Conservation (phyloP, 1,140 invertebrate species). For the Argopecten irradians region DNA sequence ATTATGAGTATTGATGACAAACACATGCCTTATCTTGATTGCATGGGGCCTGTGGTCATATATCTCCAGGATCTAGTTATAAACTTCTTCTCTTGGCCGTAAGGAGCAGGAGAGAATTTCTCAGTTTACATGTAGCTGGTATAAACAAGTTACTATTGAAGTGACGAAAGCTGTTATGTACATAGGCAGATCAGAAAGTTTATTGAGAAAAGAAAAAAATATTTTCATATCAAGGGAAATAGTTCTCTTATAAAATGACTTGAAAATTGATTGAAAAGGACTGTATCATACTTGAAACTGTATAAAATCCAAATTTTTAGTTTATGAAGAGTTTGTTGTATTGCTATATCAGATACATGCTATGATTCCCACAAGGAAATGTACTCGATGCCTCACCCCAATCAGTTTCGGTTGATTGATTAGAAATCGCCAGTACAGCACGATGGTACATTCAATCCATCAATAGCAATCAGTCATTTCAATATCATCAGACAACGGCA, state of each 20-base stretch:
- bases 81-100: background rate
- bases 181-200: too few relatives aligned
- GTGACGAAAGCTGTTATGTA: too few relatives aligned
- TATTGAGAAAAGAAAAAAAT: too few relatives aligned
- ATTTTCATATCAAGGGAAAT: too few relatives aligned
- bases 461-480: background rate
- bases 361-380: background rate
- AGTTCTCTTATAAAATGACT: too few relatives aligned
- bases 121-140: too few relatives aligned
- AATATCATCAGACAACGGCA: background rate
- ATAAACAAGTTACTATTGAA: too few relatives aligned
- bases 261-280: too few relatives aligned
- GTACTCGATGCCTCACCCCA: background rate
- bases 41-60: background rate
- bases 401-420: background rate
- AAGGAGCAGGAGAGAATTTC: too few relatives aligned
- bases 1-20: constrained; percentile 4
- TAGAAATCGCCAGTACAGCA: background rate
- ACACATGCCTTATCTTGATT: background rate
- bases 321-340: background rate
- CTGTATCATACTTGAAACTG: too few relatives aligned
- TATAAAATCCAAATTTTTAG: too few relatives aligned
- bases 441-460: background rate
- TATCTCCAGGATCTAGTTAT: background rate
- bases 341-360: background rate